These are phyloP conservation scores for Mallateleia sp. DNA, from an alignment of 2,888 invertebrate genomes.

Conservation along the genomic window DNA sequence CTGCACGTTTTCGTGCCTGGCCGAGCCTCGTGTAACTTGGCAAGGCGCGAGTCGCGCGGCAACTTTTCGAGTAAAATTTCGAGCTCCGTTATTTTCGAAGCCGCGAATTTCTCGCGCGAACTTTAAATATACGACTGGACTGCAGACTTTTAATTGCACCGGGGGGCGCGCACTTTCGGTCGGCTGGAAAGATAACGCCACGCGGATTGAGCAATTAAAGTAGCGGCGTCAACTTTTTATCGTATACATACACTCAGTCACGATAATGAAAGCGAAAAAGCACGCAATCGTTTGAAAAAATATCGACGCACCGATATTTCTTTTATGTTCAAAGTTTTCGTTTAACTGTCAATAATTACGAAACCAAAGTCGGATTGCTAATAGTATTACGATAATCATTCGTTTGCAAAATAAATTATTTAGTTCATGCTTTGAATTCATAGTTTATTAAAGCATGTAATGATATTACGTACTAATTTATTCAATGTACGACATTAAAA, in stretches of 20 bases:
- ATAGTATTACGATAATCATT: too few relatives aligned
- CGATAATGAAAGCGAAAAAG: slow-evolving; percentile 66
- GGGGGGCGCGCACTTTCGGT: slow-evolving; percentile 72
- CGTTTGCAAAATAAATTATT: too few relatives aligned
- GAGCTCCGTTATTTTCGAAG: slow-evolving; percentile 70
- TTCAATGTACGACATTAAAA: too few relatives aligned
- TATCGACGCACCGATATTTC: slow-evolving; percentile 16
- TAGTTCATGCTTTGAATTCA: too few relatives aligned
- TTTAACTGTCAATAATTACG: slow-evolving; percentile 3
- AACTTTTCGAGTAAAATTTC: slow-evolving; percentile 73
- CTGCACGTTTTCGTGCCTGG: slow-evolving; percentile 79
- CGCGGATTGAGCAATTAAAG: slow-evolving; percentile 72
- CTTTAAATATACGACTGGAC: slow-evolving; percentile 78
- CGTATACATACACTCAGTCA: slow-evolving; percentile 36
- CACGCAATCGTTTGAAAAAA: slow-evolving; percentile 60
- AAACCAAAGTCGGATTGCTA: background rate
- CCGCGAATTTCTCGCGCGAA: slow-evolving; percentile 65
- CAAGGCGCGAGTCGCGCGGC: slow-evolving; percentile 61
- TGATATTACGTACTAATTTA: too few relatives aligned
- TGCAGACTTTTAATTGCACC: slow-evolving; percentile 87
- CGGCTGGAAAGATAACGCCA: slow-evolving; percentile 73
- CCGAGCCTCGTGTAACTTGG: slow-evolving; percentile 69
- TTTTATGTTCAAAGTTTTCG: slow-evolving; percentile 8
- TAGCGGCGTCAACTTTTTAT: slow-evolving; percentile 75
- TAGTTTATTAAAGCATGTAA: too few relatives aligned